These are phyloP conservation scores for Caretta caretta DNA, from an alignment of 2,113 vertebrate species.

Conservation along the genomic window DNA sequence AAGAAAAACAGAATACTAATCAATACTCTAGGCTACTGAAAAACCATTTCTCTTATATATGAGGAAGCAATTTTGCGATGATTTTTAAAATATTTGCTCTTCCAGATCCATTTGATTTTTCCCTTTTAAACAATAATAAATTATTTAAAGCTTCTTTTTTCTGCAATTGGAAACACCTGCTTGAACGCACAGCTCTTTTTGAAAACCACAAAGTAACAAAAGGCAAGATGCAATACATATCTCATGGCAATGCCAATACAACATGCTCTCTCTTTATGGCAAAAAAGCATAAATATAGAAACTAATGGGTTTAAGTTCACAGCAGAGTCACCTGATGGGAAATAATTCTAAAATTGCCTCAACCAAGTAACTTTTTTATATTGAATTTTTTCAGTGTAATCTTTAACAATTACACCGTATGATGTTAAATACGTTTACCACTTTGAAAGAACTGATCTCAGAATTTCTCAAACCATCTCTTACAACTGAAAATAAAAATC, in stretches of 20 bases:
- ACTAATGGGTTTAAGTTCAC: slow-evolving; percentile 14
- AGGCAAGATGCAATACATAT: slow-evolving; percentile 19
- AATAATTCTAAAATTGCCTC: not conserved
- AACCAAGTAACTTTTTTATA: slow-evolving; percentile 41
- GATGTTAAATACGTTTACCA: not conserved
- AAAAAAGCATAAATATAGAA: slow-evolving; percentile 36
- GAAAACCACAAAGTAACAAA: slow-evolving; percentile 44
- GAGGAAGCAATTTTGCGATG: not conserved
- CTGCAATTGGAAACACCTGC: not conserved
- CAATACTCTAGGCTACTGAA: not conserved
- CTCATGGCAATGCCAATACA: slow-evolving; percentile 12
- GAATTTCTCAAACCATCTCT: slow-evolving; percentile 26
- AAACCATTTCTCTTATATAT: not conserved
- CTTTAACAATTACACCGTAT: not conserved
- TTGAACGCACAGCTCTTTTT: slow-evolving; percentile 17
- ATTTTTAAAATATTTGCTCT: not conserved
- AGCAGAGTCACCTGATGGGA: slow-evolving; percentile 6
- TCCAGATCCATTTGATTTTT: slow-evolving; percentile 20
- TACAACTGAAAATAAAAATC: slow-evolving; percentile 43
- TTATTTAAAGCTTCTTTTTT: slow-evolving; percentile 23
- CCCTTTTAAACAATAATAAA: slow-evolving; percentile 19
- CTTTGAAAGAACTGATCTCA: not conserved
- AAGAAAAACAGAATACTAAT: not conserved
- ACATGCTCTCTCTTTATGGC: slow-evolving; percentile 11
- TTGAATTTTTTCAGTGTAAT: not conserved